Evolutionary conservation across 2,797 vertebrate species (phyloP).

Genomic region (Diceros bicornis): DNA sequence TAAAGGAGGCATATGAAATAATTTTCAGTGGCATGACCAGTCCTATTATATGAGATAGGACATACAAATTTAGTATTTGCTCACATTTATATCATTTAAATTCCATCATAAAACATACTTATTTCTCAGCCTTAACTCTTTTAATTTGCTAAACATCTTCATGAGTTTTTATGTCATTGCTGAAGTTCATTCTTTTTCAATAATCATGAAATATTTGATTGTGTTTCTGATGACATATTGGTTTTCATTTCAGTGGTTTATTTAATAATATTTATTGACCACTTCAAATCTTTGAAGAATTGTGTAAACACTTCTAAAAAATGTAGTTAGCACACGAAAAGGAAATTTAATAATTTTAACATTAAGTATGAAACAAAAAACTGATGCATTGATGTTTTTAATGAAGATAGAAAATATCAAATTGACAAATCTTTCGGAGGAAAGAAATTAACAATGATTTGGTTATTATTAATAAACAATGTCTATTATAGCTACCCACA

Average conservation of each 20-base stretch:
- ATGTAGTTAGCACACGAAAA: neutral
- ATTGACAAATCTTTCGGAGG: neutral
- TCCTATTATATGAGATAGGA: neutral
- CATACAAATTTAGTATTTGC: neutral
- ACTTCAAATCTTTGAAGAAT: neutral
- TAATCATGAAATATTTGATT: neutral
- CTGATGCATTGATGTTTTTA: neutral
- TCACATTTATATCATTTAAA: neutral
- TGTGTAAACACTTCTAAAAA: neutral
- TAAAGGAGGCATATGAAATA: neutral
- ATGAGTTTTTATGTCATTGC: neutral
- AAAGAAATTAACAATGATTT: neutral
- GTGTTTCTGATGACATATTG: neutral
- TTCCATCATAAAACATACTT: neutral
- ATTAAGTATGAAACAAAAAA: neutral
- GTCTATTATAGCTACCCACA: neutral
- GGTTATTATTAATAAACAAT: neutral
- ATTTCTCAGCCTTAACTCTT: neutral
- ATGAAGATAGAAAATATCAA: neutral
- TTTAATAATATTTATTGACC: neutral
- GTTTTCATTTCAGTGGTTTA: neutral
- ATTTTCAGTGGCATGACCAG: neutral
- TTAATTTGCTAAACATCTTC: neutral
- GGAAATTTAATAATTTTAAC: neutral
- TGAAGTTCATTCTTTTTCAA: slow-evolving; percentile 12